Percentiles rank a stretch among this genome's conserved stretches.
phyloP scores from a whole-genome alignment of 1,140 invertebrate species.

The Microplitis demolitor region DNA sequence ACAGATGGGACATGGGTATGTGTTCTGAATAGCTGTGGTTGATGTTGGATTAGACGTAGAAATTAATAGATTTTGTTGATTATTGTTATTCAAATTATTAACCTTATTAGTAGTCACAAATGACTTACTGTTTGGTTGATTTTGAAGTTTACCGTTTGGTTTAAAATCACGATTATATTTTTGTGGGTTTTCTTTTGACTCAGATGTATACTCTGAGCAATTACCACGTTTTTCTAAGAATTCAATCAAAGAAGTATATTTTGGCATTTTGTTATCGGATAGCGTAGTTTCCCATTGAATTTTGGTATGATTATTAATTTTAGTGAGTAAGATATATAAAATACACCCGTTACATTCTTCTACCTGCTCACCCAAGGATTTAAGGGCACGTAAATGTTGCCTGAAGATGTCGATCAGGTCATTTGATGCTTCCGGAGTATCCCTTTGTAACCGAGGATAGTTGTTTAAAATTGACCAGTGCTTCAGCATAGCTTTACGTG shows the following conservation, averaged over 20 bases:
- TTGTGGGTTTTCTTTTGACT: background rate
- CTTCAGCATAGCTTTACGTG: slow-evolving; percentile 42
- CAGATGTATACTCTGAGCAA: background rate
- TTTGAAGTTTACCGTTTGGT: no score
- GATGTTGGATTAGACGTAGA: background rate
- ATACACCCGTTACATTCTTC: slow-evolving; percentile 31
- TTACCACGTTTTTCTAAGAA: slow-evolving; percentile 16
- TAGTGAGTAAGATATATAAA: slow-evolving; percentile 19
- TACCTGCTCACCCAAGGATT: slow-evolving; percentile 22
- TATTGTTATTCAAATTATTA: no score
- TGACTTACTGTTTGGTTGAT: no score
- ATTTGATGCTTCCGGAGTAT: slow-evolving; percentile 26
- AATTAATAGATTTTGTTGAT: no score
- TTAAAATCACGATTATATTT: background rate
- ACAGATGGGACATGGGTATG: background rate
- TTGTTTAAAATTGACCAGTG: slow-evolving; percentile 41
- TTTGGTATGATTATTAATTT: slow-evolving; percentile 5
- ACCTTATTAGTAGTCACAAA: background rate
- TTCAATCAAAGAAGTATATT: background rate
- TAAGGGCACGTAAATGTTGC: slow-evolving; percentile 31
- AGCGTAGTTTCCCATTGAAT: slow-evolving; percentile 18
- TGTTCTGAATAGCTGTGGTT: background rate
- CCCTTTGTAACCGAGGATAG: slow-evolving; percentile 26
- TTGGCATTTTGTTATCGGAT: background rate
- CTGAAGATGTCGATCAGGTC: slow-evolving; percentile 25